Conservation (phyloP, 1,140 invertebrate species). For the Littorina saxatilis region DNA sequence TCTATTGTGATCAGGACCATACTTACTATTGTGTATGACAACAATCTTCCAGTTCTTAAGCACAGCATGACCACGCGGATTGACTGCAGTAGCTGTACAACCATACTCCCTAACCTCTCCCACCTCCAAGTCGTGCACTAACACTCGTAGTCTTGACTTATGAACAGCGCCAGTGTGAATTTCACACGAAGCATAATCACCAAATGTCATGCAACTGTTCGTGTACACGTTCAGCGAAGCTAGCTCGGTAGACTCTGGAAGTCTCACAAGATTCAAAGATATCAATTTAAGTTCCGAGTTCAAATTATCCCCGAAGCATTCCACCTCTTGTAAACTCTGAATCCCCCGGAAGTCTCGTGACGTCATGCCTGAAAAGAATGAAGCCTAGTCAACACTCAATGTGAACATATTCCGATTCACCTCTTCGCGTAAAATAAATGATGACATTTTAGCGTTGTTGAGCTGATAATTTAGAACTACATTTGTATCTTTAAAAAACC, state of each 20-base stretch:
- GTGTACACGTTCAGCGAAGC: slow-evolving; percentile 5
- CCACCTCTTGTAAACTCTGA: slow-evolving; percentile 26
- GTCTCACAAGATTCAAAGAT: neutral
- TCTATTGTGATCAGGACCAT: no score
- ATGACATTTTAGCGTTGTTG: no score
- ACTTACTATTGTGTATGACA: no score
- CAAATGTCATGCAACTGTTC: slow-evolving; percentile 6
- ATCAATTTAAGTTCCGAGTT: slow-evolving; percentile 14
- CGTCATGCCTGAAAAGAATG: slow-evolving; percentile 23
- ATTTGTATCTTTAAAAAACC: no score
- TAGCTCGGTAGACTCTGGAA: neutral
- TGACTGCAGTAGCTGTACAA: neutral
- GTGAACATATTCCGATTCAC: no score
- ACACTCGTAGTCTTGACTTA: neutral
- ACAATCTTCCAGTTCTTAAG: no score
- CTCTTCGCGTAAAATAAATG: no score
- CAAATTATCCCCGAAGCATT: slow-evolving; percentile 22
- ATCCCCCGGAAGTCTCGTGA: slow-evolving; percentile 31
- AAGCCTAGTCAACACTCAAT: no score
- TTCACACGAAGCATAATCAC: slow-evolving; percentile 19
- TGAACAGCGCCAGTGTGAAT: neutral
- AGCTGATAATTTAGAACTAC: no score
- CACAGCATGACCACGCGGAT: neutral
- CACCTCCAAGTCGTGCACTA: slow-evolving; percentile 11
- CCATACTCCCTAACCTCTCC: slow-evolving; percentile 16